These are phyloP conservation scores for Triplophysa rosa DNA, from an alignment of 2,113 vertebrate genomes.

Conservation along the genomic window DNA sequence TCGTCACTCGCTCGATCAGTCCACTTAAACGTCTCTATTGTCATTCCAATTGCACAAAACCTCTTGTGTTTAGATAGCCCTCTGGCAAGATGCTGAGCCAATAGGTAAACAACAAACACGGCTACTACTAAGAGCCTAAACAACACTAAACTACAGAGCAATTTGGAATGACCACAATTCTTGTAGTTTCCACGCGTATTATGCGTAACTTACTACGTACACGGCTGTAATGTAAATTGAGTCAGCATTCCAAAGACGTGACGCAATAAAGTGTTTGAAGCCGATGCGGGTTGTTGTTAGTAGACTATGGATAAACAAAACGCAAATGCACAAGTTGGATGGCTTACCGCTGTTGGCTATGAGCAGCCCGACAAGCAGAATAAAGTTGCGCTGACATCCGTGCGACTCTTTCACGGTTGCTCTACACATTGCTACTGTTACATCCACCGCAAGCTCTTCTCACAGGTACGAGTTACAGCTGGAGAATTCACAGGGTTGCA, in stretches of 20 bases:
- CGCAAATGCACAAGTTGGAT: constrained; percentile 53
- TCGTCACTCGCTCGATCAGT: constrained; percentile 41
- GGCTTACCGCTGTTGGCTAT: constrained; percentile 57
- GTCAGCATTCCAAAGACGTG: background rate
- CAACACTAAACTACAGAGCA: too few species aligned
- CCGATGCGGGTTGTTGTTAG: background rate
- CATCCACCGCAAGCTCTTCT: constrained; percentile 65
- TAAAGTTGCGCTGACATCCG: constrained; percentile 68
- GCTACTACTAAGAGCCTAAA: background rate
- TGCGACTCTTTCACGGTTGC: constrained; percentile 59
- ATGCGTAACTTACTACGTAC: too few species aligned
- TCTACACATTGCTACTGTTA: constrained; percentile 63
- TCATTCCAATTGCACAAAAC: constrained; percentile 35
- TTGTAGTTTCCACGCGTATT: too few species aligned
- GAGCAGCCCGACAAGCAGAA: constrained; percentile 64
- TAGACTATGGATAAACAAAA: background rate
- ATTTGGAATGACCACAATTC: too few species aligned
- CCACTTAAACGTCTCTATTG: constrained; percentile 48
- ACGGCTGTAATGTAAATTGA: background rate
- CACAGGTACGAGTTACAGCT: constrained; percentile 6
- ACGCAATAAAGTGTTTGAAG: background rate
- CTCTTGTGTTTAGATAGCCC: constrained; percentile 36
- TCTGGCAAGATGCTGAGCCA: background rate
- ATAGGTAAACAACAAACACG: constrained; percentile 21
- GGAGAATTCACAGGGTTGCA: background rate